Percentiles rank a stretch among this genome's conserved stretches.
Evolutionary conservation across 2,888 invertebrate genomes (phyloP).

Genomic region (Leucophenga montana): DNA sequence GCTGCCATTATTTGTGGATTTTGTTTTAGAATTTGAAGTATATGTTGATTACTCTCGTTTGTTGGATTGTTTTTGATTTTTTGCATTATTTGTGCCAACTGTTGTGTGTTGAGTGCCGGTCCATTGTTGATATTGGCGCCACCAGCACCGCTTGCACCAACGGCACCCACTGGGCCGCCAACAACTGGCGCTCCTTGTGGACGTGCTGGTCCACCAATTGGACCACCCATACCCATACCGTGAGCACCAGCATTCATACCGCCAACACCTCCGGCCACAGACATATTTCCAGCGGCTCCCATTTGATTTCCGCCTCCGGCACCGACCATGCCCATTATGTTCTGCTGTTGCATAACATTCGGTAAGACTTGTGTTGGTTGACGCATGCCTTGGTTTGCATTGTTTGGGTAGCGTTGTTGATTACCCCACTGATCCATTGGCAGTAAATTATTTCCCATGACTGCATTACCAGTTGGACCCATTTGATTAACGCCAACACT

Average conservation of each 20-base stretch:
- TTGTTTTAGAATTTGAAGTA: constrained; percentile 90
- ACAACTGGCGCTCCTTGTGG: constrained; percentile 70
- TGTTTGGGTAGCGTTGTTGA: constrained; percentile 68
- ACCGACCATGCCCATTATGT: constrained; percentile 71
- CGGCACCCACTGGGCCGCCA: constrained; percentile 29
- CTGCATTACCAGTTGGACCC: constrained; percentile 58
- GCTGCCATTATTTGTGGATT: constrained; percentile 97
- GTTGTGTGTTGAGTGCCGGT: constrained; percentile 75
- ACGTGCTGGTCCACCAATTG: constrained; percentile 46
- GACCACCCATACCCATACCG: constrained; percentile 57
- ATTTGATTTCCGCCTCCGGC: constrained; percentile 66
- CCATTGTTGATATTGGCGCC: constrained; percentile 61
- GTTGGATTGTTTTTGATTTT: constrained; percentile 92
- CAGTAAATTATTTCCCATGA: constrained; percentile 74
- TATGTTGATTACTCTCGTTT: constrained; percentile 92
- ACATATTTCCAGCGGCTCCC: constrained; percentile 57
- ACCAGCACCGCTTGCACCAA: constrained; percentile 53
- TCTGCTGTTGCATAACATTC: constrained; percentile 69
- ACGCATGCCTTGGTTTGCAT: constrained; percentile 67
- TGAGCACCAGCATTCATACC: constrained; percentile 61
- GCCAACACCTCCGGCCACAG: constrained; percentile 53
- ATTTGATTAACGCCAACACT: constrained; percentile 49
- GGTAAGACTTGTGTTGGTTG: constrained; percentile 75
- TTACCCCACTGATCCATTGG: constrained; percentile 76
- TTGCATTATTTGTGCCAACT: constrained; percentile 89